A percentile compares a stretch with the other conserved stretches of the same genome.
These are phyloP conservation scores for Trochalopteron elliotii DNA, from an alignment of 2,113 vertebrate genomes.

Conservation along the genomic window DNA sequence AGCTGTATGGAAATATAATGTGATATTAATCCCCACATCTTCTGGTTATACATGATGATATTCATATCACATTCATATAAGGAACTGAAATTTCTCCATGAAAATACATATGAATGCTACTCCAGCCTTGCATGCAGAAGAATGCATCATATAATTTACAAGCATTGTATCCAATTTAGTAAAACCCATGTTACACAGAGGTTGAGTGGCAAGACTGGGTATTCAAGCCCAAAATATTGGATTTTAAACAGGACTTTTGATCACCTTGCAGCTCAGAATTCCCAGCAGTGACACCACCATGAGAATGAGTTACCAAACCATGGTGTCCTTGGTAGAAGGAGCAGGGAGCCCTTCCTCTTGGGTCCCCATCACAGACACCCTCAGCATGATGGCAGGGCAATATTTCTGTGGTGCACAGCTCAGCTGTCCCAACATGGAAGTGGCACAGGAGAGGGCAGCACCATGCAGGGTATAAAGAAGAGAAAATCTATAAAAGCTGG, in stretches of 20 bases:
- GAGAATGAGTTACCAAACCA: not conserved
- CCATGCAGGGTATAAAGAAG: not conserved
- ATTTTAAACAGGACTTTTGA: not conserved
- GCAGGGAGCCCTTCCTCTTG: not conserved
- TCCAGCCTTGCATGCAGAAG: not conserved
- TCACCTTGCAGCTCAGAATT: not conserved
- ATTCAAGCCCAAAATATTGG: not conserved
- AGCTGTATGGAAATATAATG: not conserved
- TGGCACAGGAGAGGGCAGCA: not conserved
- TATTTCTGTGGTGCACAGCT: not conserved
- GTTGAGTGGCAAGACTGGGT: not conserved
- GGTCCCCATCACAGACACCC: not conserved
- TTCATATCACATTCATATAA: not conserved
- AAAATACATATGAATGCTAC: not conserved
- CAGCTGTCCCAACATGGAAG: not conserved
- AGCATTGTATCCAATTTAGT: not conserved
- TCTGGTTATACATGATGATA: not conserved
- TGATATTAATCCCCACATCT: not conserved
- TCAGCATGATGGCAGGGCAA: not conserved
- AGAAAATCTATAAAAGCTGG: slow-evolving; percentile 1
- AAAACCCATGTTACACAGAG: not conserved
- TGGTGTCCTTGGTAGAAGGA: not conserved
- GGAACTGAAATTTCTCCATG: not conserved
- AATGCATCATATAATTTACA: not conserved
- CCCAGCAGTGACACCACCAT: not conserved